phyloP scores from a whole-genome alignment of 2,888 invertebrate genomes.

The Lysandra bellargus region DNA sequence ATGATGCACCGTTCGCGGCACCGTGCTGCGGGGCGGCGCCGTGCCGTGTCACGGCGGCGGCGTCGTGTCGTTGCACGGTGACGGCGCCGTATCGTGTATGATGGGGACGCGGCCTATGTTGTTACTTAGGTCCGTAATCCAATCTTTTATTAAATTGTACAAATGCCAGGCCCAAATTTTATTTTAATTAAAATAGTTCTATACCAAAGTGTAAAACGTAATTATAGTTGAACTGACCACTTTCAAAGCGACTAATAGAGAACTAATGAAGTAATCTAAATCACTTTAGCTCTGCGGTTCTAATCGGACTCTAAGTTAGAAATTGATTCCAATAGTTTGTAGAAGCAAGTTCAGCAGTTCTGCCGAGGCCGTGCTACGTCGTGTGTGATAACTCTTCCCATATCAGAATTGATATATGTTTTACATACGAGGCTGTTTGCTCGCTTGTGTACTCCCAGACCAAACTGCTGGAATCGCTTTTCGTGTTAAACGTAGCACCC shows the following conservation, averaged over 20 bases:
- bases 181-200: conserved; percentile 2
- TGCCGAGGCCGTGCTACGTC: conserved; percentile 39
- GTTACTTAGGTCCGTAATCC: not conserved
- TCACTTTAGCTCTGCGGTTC: conserved; percentile 45
- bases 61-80: no score
- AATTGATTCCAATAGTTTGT: conserved; percentile 47
- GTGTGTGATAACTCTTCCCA: conserved; percentile 38
- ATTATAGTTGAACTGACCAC: conserved; percentile 34
- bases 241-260: conserved; percentile 39
- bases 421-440: conserved; percentile 29
- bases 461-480: not conserved
- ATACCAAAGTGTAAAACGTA: conserved; percentile 15
- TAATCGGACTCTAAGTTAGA: conserved; percentile 45
- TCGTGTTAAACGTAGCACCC: not conserved
- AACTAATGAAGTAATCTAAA: conserved; percentile 47
- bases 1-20: no score
- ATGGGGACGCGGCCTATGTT: no score
- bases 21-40: no score
- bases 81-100: no score
- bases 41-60: no score
- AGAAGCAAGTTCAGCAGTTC: conserved; percentile 44
- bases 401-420: conserved; percentile 32
- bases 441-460: conserved; percentile 10
- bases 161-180: not conserved
- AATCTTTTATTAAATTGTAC: not conserved